Base-by-base conservation (phyloP, 2,113 vertebrate genomes). In the Apaloderma vittatum region DNA sequence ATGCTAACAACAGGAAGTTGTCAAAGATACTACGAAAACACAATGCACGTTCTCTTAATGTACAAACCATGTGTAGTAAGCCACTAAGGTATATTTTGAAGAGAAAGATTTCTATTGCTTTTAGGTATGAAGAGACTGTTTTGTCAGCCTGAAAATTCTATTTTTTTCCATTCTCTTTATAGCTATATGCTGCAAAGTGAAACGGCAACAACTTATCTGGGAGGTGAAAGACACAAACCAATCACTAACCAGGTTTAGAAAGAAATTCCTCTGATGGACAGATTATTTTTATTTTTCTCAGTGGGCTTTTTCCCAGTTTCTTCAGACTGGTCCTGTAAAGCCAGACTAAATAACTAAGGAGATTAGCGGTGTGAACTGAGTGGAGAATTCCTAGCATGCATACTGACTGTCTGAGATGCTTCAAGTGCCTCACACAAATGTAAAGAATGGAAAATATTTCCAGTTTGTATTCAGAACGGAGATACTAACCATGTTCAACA, bases 81-180 rank as follows among this genome's bases (percentile, higher is more conserved):
- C 40, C 62, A 32, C 20, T 52, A 22, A 49, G 9, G 16, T 32
- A 30, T 63, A 68, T 76, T 75, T 49, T 91, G 67, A 73, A 79
- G 32, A 80, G 45, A 4, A 36, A 20, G 6, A 61, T 65, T 76
- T 92, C 13, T 61, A 2, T 27, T 70, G 52, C 57, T 79, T 40
- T 72, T 49, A 62, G 3, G 6, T 57, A 30, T 26, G 27, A 83
- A 76, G 18, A 46, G 17, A 40, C 20, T 77, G 26, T 51, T 79
- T 43, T 49, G 5, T 52, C 75, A 76, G 45, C 15, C 34, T 45
- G 52, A 4, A 52, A 30, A 27, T 76, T 71, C 67, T 43, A 21
- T 3, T 85, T 66, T 15, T 6, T 14, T 2, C 4, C 22, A 1
- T 18, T 24, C 29, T 43, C 3, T 40, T 40, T 40, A 1, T 0